Base-by-base conservation (phyloP, 2,113 vertebrate genomes). In the Sprattus sprattus region DNA sequence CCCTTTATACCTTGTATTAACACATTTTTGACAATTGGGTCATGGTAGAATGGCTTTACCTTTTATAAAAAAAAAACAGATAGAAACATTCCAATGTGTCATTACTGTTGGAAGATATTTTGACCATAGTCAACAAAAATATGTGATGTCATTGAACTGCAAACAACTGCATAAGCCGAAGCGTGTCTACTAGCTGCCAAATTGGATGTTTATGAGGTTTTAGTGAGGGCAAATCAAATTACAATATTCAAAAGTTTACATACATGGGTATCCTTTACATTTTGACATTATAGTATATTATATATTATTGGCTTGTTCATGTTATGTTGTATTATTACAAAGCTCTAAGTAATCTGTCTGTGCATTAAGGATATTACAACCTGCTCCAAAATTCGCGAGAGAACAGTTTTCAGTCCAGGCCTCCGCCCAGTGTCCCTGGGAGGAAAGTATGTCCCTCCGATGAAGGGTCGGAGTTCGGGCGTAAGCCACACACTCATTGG, bases 401-500 rank as follows among this genome's bases (percentile, higher is more conserved):
- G 94, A 82, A 98, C 93, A 0, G 97, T 98, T 84, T 95, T 97
- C 89, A 99, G 95, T 25, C 98, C 97, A 5, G 96, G 90, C 1
- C 92, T 93, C 86, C 95, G 94, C 85, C 95, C 87, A 16, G 93
- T 89, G 80, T 99, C 97, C 84, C 96, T 96, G 0, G 96, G 97
- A 64, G 97, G 96, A 80, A 99, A 99, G 88, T 99, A 99, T 0
- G 98, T 98, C 0, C 97, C 98, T 4, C 98, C 98, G 16, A 94
- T 95, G 86, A 99, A 97, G 52, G 98, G 98, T 89, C 92, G 94
- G 7, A 99, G 97, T 28, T 95, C 96, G 84, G 98, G 97, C 16
- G 98, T 99, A 90, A 99, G 88, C 97, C 98, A 99, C 32, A 99
- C 97, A 0, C 95, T 99, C 98, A 99, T 99, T 3, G 97, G 98